These are phyloP conservation scores for Iguana delicatissima DNA, from an alignment of 2,797 vertebrate species.

Conservation along the genomic window DNA sequence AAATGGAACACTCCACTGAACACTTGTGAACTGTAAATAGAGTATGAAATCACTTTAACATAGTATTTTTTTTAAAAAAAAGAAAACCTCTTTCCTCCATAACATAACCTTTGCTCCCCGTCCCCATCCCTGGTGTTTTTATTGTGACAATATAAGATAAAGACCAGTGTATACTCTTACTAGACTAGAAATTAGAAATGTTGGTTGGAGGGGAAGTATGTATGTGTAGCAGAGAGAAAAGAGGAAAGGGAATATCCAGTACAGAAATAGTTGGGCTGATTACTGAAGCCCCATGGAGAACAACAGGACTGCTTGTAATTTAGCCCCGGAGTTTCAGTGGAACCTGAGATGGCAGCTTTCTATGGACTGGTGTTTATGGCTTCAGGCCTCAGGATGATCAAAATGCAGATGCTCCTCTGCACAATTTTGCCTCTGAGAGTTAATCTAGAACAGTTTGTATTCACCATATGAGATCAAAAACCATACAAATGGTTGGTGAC, in stretches of 20 bases:
- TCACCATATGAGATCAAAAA: background rate
- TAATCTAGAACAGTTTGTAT: background rate
- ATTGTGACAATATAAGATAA: background rate
- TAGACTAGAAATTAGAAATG: background rate
- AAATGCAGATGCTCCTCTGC: background rate
- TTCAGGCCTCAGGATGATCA: background rate
- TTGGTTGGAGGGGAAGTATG: too few species aligned
- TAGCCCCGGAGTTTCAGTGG: background rate
- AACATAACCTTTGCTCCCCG: background rate
- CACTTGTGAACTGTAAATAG: conserved; percentile 34
- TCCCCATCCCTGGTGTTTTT: background rate
- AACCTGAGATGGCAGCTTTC: background rate
- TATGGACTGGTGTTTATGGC: too few species aligned
- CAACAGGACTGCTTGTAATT: background rate
- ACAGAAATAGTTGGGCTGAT: background rate
- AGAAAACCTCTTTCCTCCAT: background rate
- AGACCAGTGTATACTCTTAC: background rate
- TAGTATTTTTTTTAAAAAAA: background rate
- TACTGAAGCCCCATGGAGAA: background rate
- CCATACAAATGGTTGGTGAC: background rate
- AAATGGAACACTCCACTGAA: conserved; percentile 29
- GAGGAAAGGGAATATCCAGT: background rate
- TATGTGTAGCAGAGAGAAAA: background rate
- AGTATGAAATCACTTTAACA: conserved; percentile 33
- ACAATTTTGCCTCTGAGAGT: background rate